These are phyloP conservation scores for Rutilus rutilus DNA, from an alignment of 2,113 vertebrate genomes.

Conservation along the genomic window DNA sequence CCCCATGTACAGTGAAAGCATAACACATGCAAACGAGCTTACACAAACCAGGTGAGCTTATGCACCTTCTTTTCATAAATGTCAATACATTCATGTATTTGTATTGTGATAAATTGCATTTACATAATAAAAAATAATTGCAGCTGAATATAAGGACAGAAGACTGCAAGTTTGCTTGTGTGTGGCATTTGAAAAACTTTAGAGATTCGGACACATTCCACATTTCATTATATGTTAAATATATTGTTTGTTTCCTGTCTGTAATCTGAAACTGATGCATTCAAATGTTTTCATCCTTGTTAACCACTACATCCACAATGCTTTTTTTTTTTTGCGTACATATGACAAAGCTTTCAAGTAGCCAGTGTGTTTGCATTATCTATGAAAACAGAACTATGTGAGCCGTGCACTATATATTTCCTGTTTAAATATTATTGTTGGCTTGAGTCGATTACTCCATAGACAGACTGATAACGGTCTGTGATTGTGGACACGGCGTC, in stretches of 20 bases:
- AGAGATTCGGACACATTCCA: not conserved
- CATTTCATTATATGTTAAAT: not conserved
- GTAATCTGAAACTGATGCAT: not conserved
- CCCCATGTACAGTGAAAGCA: not conserved
- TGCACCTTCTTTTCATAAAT: not conserved
- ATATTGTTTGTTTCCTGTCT: not conserved
- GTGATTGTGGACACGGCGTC: not conserved
- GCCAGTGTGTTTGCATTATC: slow-evolving; percentile 4
- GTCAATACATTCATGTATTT: too few relatives aligned
- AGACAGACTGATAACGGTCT: not conserved
- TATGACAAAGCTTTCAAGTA: not conserved
- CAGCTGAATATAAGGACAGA: not conserved
- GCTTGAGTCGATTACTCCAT: not conserved
- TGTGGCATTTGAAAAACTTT: not conserved
- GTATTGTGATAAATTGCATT: not conserved
- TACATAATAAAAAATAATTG: not conserved
- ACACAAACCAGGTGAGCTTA: not conserved
- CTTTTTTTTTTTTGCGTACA: not conserved
- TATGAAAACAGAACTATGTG: not conserved
- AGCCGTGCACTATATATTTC: slow-evolving; percentile 2
- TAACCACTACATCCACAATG: not conserved
- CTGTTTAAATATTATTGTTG: slow-evolving; percentile 29
- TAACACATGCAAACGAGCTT: slow-evolving; percentile 5
- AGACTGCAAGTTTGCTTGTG: not conserved
- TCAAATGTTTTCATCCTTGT: not conserved